These are phyloP conservation scores for Latrodectus hesperus DNA, from an alignment of 2,888 invertebrate genomes.

Conservation along the genomic window DNA sequence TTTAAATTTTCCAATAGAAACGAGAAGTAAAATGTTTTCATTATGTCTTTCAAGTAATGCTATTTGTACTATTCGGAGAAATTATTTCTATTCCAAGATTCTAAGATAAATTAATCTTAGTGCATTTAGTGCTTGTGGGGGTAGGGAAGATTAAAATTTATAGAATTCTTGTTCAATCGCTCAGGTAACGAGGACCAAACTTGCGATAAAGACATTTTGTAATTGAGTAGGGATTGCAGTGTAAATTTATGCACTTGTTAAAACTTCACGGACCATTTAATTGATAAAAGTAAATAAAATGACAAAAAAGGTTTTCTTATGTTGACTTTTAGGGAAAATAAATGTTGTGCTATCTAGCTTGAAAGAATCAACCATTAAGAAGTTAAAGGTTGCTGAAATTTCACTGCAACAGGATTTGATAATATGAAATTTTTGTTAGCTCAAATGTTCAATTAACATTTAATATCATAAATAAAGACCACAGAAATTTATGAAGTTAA, in stretches of 20 bases:
- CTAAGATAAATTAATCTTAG: not conserved
- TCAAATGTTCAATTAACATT: too few relatives aligned
- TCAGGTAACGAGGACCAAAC: slow-evolving; percentile 63
- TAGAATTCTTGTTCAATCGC: slow-evolving; percentile 44
- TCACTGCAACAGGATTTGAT: not conserved
- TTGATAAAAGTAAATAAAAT: not conserved
- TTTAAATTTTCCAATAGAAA: too few relatives aligned
- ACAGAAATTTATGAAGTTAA: too few relatives aligned
- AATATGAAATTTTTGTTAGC: too few relatives aligned
- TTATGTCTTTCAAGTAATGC: too few relatives aligned
- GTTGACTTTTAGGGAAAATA: not conserved
- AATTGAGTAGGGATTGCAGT: slow-evolving; percentile 43
- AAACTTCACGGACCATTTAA: slow-evolving; percentile 61
- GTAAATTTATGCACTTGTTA: slow-evolving; percentile 67
- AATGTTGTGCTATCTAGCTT: not conserved
- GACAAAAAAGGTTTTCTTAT: not conserved
- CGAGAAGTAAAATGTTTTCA: too few relatives aligned
- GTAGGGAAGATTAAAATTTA: not conserved
- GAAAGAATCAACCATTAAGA: not conserved
- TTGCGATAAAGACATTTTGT: slow-evolving; percentile 43
- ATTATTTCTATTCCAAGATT: not conserved
- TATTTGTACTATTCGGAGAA: too few relatives aligned
- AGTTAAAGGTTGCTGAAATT: not conserved
- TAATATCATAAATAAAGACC: too few relatives aligned
- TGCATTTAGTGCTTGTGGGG: slow-evolving; percentile 8